A percentile compares a stretch with the other conserved stretches of the same genome.
Evolutionary conservation across 2,888 invertebrate genomes (phyloP).

Genomic region (Netelia fuscicornis): DNA sequence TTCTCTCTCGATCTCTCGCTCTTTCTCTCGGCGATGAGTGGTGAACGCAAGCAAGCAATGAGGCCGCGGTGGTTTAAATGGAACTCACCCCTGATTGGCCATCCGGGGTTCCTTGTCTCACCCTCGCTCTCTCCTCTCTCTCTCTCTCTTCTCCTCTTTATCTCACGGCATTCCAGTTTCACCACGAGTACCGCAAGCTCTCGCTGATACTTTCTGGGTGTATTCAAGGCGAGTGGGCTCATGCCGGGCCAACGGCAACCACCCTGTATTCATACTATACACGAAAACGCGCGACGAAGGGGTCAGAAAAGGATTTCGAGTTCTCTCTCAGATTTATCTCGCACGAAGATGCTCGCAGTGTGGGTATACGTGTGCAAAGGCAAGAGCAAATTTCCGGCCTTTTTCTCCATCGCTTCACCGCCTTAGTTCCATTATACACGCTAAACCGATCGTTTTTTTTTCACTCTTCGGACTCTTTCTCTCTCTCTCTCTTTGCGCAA

Average conservation of each 20-base stretch:
- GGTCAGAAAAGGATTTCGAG: slow-evolving; percentile 55
- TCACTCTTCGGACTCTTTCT: slow-evolving; percentile 15
- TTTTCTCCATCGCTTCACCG: slow-evolving; percentile 39
- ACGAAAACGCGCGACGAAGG: slow-evolving; percentile 62
- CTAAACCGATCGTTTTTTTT: slow-evolving; percentile 57
- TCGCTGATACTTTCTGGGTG: slow-evolving; percentile 68
- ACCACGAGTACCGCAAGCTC: slow-evolving; percentile 68
- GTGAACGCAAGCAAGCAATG: slow-evolving; percentile 61
- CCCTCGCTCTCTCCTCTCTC: slow-evolving; percentile 22
- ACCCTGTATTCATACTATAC: slow-evolving; percentile 62
- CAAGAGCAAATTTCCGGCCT: slow-evolving; percentile 26
- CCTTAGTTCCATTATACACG: slow-evolving; percentile 47
- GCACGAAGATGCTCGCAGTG: neutral
- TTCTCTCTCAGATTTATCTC: slow-evolving; percentile 66
- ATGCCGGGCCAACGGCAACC: slow-evolving; percentile 57
- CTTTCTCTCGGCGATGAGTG: slow-evolving; percentile 37
- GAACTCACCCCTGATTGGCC: slow-evolving; percentile 70
- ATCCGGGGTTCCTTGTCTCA: slow-evolving; percentile 73
- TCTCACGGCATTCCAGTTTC: slow-evolving; percentile 42
- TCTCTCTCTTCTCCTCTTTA: slow-evolving; percentile 21
- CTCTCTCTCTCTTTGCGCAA: slow-evolving; percentile 1
- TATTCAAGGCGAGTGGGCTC: slow-evolving; percentile 68
- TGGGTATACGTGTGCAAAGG: neutral
- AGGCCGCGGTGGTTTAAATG: slow-evolving; percentile 66
- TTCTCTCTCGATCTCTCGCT: slow-evolving; percentile 58